Conservation (phyloP, 2,797 vertebrate species). For the Lepus townsendii region DNA sequence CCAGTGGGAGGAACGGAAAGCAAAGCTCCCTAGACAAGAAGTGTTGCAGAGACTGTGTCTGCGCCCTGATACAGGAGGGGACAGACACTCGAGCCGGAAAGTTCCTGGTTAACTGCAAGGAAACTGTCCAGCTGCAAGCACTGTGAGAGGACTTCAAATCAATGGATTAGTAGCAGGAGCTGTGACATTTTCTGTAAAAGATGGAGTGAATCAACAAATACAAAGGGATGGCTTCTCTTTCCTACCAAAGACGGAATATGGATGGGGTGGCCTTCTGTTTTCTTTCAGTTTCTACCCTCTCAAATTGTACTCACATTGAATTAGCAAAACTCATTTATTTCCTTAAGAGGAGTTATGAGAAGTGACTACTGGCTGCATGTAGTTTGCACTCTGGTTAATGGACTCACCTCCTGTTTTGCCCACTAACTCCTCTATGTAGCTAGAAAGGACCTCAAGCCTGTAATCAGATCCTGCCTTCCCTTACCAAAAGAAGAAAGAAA, state of each 20-base stretch:
- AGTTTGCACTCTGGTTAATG: conserved; percentile 62
- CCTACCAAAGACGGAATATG: conserved; percentile 65
- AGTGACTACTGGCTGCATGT: conserved; percentile 51
- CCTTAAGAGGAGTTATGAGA: conserved; percentile 46
- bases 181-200: conserved; percentile 59
- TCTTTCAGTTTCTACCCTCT: neutral
- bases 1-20: conserved; percentile 45
- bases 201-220: conserved; percentile 51
- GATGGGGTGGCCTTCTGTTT: neutral
- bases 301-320: conserved; percentile 56
- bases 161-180: conserved; percentile 59
- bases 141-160: conserved; percentile 56
- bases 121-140: conserved; percentile 23
- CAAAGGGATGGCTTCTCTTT: conserved; percentile 48
- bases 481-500: conserved; percentile 85
- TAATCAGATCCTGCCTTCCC: conserved; percentile 83
- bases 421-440: conserved; percentile 68
- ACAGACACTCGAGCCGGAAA: conserved; percentile 6
- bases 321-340: conserved; percentile 64
- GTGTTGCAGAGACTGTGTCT: conserved; percentile 43
- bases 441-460: conserved; percentile 77
- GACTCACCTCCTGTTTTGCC: conserved; percentile 68
- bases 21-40: conserved; percentile 27
- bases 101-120: conserved; percentile 57
- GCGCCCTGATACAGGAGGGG: neutral